Conservation (phyloP, 2,113 vertebrate species). For the Cichladusa arquata region DNA sequence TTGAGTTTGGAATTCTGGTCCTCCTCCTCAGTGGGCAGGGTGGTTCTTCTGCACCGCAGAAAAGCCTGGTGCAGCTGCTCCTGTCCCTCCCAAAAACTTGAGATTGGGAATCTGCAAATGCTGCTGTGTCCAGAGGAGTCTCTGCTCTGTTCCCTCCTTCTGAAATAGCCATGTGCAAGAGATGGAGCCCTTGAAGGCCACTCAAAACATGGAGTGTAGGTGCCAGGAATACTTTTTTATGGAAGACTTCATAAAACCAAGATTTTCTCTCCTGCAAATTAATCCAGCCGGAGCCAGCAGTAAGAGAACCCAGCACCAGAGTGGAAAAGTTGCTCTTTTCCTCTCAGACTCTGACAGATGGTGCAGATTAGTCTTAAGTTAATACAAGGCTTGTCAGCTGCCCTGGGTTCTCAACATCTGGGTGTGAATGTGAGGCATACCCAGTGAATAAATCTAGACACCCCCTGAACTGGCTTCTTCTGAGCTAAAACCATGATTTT, state of each 20-base stretch:
- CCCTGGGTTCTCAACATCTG: neutral
- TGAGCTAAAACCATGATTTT: neutral
- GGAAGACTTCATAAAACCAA: neutral
- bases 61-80: neutral
- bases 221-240: neutral
- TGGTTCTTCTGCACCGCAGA: rapidly evolving
- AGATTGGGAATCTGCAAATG: neutral
- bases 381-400: neutral
- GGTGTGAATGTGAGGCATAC: neutral
- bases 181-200: neutral
- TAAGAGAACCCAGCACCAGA: neutral
- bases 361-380: neutral
- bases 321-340: neutral
- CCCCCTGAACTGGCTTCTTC: neutral
- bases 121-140: neutral
- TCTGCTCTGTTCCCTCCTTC: neutral
- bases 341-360: neutral
- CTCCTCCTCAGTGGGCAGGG: neutral
- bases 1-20: neutral
- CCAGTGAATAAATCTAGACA: neutral
- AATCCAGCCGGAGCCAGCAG: neutral
- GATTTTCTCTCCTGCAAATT: neutral
- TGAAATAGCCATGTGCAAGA: neutral
- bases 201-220: neutral
- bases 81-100: neutral